phyloP scores from a whole-genome alignment of 2,797 vertebrate species.

The Otolemur crassicaudatus region DNA sequence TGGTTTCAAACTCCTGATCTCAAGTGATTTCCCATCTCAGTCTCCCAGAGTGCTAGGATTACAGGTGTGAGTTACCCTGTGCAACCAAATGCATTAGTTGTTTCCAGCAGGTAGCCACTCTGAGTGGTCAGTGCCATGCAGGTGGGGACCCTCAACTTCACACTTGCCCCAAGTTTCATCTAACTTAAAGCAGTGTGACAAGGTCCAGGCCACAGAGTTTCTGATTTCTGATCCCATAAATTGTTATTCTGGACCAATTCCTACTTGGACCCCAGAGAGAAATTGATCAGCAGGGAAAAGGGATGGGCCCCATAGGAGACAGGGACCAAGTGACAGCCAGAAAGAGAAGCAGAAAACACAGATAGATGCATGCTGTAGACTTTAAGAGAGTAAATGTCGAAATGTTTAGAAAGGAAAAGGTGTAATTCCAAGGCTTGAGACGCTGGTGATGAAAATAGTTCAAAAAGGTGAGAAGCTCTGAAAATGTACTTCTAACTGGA shows the following conservation, averaged over 20 bases:
- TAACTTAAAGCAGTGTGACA: background rate
- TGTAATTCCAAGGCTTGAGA: background rate
- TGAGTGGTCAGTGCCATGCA: background rate
- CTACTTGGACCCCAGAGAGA: background rate
- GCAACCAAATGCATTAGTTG: too few relatives aligned
- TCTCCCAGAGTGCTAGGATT: too few relatives aligned
- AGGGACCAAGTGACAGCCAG: background rate
- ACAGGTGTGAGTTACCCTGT: too few relatives aligned
- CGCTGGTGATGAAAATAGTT: background rate
- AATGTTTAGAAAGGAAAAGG: constrained; percentile 8
- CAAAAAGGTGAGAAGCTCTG: background rate
- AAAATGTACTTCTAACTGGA: background rate
- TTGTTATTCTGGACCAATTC: background rate
- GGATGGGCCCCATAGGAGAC: background rate
- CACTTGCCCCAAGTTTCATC: background rate
- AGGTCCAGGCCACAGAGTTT: background rate
- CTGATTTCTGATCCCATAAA: background rate
- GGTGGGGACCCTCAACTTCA: background rate
- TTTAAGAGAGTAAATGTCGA: background rate
- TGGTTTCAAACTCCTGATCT: too few relatives aligned
- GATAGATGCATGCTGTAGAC: background rate
- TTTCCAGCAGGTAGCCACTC: background rate
- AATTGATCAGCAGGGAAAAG: background rate
- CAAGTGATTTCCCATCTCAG: too few relatives aligned
- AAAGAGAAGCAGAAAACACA: background rate